Evolutionary conservation across 2,888 invertebrate genomes (phyloP), one percentile per base, ranked within the genome.

Genomic region (Cosmia trapezina): DNA sequence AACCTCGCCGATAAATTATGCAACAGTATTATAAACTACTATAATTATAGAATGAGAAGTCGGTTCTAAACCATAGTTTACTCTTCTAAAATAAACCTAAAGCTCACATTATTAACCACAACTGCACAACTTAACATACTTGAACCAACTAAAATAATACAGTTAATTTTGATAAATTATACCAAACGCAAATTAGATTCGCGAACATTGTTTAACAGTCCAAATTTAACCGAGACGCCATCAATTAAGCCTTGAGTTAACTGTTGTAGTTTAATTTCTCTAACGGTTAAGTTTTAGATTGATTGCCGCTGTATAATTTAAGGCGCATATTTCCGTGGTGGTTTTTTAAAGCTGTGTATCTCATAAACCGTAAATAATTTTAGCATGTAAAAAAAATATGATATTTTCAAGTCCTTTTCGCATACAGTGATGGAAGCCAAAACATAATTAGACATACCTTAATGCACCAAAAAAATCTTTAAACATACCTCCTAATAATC

Each of bases 81-180:
- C 14, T 43, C 9, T 43, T 51, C 19, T n/a, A n/a, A 47, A 65
- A 41, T 6, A 19, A 64, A 64, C 56, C 14, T 4, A 12, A 57
- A 59, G 1, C 22, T 47, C 33, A 28, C 9, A 41, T 37, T 45
- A 66, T 12, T 45, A 64, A 54, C 64, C 69, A 5, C 41, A 49
- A 59, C 14, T 63, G 5, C 28, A 49, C 63, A 56, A 56, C 17
- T 68, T 9, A 66, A 70, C 56, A 64, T 54, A 71, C 60, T 60
- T 60, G 41, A 65, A 57, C 64, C 41, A 80, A 69, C 71, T 69
- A 75, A 83, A 76, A 83, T 83, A 71, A 73, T 66, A 67, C 64
- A 68, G 81, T 78, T 85, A 80, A 83, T 85, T 85, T 76, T 85
- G 85, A 80, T 83, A 86, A 86, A 86, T 83, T 80, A 73, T 78